Conservation (phyloP, 2,888 invertebrate species). For the Ypsolopha sequella region DNA sequence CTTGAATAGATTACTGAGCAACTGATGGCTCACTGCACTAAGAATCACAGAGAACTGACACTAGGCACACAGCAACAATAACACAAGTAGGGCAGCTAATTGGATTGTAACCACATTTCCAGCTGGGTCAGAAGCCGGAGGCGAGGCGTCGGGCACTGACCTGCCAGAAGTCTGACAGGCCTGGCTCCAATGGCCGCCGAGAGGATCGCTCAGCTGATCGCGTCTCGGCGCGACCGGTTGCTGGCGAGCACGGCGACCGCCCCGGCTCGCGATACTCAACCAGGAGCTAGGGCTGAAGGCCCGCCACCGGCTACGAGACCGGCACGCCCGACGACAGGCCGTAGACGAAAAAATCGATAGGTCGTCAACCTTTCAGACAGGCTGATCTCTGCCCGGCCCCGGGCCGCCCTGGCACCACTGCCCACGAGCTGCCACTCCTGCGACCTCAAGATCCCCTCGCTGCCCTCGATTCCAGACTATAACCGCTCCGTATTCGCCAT, state of each 20-base stretch:
- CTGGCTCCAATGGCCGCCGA: slow-evolving; percentile 24
- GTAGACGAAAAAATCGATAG: slow-evolving; percentile 70
- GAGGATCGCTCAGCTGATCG: slow-evolving; percentile 2
- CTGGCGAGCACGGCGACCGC: slow-evolving; percentile 16
- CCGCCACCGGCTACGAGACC: slow-evolving; percentile 35
- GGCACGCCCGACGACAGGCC: slow-evolving; percentile 50
- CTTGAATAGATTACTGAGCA: too few relatives aligned
- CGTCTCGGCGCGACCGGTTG: slow-evolving; percentile 5
- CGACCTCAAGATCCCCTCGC: slow-evolving; percentile 24
- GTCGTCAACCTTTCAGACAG: slow-evolving; percentile 62
- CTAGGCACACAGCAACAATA: not conserved
- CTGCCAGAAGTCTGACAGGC: slow-evolving; percentile 23
- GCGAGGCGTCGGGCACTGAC: slow-evolving; percentile 36
- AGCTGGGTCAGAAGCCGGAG: slow-evolving; percentile 17
- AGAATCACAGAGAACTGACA: not conserved
- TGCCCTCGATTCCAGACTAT: slow-evolving; percentile 12
- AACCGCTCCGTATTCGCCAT: slow-evolving; percentile 60
- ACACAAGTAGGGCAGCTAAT: not conserved
- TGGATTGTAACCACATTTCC: not conserved
- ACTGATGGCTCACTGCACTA: not conserved
- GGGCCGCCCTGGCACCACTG: slow-evolving; percentile 9
- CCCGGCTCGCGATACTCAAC: slow-evolving; percentile 13
- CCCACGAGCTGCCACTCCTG: slow-evolving; percentile 22
- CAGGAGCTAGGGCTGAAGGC: slow-evolving; percentile 26
- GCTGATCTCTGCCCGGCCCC: slow-evolving; percentile 32